phyloP scores from a whole-genome alignment of 2,797 vertebrate species.

The Pseudomugil tenellus region DNA sequence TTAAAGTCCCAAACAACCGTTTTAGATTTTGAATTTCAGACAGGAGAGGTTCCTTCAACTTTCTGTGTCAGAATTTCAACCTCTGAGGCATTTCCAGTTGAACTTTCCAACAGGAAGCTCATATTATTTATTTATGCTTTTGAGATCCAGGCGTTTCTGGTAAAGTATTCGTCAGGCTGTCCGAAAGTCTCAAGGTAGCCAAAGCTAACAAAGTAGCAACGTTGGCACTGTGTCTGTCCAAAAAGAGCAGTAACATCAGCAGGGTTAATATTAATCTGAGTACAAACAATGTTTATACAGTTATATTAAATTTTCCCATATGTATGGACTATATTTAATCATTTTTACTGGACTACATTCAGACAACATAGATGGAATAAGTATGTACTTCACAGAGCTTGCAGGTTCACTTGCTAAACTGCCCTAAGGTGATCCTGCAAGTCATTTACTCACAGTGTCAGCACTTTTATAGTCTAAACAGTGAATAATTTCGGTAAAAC shows the following conservation, averaged over 20 bases:
- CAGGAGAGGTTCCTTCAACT: too few species aligned
- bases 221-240: background rate
- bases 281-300: too few species aligned
- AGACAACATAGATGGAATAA: background rate
- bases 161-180: background rate
- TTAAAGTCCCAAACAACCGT: too few species aligned
- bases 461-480: background rate
- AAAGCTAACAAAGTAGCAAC: slow-evolving; percentile 1
- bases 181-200: background rate
- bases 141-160: slow-evolving; percentile 1
- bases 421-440: background rate
- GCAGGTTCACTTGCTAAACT: background rate
- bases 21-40: background rate
- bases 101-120: background rate
- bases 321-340: too few species aligned
- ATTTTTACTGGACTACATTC: background rate
- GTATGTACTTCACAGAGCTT: background rate
- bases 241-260: slow-evolving; percentile 3
- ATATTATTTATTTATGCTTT: background rate
- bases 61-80: too few species aligned
- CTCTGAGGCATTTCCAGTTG: background rate
- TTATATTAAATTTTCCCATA: too few species aligned
- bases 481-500: background rate
- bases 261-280: background rate
- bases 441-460: background rate